Conservation (phyloP, 2,113 vertebrate species). For the Smithornis capensis region DNA sequence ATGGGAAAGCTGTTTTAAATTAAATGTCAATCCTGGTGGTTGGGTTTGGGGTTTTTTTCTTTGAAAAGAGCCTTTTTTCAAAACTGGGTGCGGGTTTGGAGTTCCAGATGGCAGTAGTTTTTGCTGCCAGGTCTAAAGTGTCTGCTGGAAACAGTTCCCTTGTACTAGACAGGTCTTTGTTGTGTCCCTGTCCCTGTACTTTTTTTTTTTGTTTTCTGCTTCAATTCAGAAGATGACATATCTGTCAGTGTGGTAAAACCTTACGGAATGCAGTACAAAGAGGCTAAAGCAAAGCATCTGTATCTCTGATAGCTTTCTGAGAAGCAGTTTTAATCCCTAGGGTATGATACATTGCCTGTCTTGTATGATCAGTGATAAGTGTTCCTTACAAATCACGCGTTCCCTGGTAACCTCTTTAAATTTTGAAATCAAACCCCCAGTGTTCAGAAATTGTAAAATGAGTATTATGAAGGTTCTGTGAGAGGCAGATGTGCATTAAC, state of each 20-base stretch:
- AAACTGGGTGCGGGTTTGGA: neutral
- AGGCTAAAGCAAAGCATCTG: neutral
- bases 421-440: neutral
- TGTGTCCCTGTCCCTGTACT: neutral
- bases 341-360: neutral
- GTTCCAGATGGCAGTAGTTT: neutral
- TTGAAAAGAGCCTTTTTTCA: neutral
- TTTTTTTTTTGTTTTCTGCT: neutral
- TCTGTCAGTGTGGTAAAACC: neutral
- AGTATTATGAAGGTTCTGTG: neutral
- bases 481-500: neutral
- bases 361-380: neutral
- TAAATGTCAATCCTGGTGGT: neutral
- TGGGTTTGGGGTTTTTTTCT: neutral
- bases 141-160: neutral
- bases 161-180: neutral
- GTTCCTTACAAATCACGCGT: neutral
- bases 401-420: neutral
- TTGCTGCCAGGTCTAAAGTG: neutral
- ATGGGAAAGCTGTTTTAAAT: neutral
- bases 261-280: neutral
- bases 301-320: neutral
- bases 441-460: constrained; percentile 5
- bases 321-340: neutral
- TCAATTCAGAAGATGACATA: neutral